A percentile compares a stretch with the other conserved stretches of the same genome.
Evolutionary conservation across 1,140 invertebrate genomes (phyloP).

Genomic region (Drosophila neocordata): DNA sequence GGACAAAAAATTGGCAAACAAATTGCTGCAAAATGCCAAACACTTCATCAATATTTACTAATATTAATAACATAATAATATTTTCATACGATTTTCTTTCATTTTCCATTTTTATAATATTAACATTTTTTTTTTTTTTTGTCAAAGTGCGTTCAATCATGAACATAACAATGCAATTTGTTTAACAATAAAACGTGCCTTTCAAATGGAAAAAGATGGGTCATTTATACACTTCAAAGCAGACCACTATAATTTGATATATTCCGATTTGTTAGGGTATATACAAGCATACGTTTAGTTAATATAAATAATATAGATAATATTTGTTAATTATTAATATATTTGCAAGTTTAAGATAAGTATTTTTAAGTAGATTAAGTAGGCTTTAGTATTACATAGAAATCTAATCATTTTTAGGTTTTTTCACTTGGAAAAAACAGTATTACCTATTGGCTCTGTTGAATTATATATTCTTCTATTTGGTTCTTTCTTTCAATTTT

Average conservation of each 20-base stretch:
- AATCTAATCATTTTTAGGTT: no score
- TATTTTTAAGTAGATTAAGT: no score
- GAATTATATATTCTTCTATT: no score
- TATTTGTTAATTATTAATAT: no score
- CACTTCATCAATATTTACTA: constrained; percentile 55
- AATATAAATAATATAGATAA: no score
- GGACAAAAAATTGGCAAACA: constrained; percentile 30
- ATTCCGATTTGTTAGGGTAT: neutral
- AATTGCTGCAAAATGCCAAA: constrained; percentile 46
- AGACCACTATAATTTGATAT: neutral
- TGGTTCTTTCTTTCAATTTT: no score
- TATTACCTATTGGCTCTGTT: no score
- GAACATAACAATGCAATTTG: constrained; percentile 10
- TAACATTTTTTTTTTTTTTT: constrained; percentile 24
- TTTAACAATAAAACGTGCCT: constrained; percentile 4
- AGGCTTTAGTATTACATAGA: no score
- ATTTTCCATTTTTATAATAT: neutral
- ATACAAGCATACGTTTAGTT: no score
- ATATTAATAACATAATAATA: constrained; percentile 40
- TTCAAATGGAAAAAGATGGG: neutral
- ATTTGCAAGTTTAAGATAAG: no score
- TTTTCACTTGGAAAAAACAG: no score
- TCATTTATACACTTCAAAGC: constrained; percentile 1
- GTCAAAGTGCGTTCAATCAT: constrained; percentile 3
- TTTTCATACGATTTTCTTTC: constrained; percentile 7